These are phyloP conservation scores for Ormyrus rosae DNA, from an alignment of 2,888 invertebrate species.

Conservation along the genomic window DNA sequence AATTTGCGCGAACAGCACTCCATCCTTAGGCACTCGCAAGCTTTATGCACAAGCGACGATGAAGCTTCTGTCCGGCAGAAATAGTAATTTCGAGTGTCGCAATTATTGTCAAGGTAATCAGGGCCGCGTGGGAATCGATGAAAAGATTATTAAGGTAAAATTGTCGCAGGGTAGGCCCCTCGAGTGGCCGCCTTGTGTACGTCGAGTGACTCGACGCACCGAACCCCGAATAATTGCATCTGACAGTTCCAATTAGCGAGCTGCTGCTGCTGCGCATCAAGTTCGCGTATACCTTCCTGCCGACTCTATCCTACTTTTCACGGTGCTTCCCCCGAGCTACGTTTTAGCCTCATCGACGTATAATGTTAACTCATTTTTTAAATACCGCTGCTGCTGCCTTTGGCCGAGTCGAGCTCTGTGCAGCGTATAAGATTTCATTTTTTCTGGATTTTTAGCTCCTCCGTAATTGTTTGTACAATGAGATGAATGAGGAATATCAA, in stretches of 20 bases:
- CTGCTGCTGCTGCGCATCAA: neutral
- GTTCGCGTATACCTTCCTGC: neutral
- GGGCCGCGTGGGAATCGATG: neutral
- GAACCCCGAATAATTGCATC: slow-evolving; percentile 43
- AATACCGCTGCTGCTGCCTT: too few species aligned
- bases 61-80: too few species aligned
- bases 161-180: neutral
- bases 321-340: neutral
- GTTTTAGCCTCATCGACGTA: neutral
- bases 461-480: too few species aligned
- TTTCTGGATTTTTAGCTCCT: too few species aligned
- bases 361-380: too few species aligned
- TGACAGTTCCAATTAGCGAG: slow-evolving; percentile 50
- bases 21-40: too few species aligned
- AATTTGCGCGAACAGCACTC: too few species aligned
- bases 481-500: too few species aligned
- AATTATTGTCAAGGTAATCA: slow-evolving; percentile 21
- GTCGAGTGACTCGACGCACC: slow-evolving; percentile 9
- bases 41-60: too few species aligned
- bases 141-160: slow-evolving; percentile 38
- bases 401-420: too few species aligned
- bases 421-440: too few species aligned
- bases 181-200: neutral
- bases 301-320: neutral
- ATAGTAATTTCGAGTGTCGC: slow-evolving; percentile 22